These are phyloP conservation scores for Megaceryle alcyon DNA, from an alignment of 2,797 vertebrate species.

Conservation along the genomic window DNA sequence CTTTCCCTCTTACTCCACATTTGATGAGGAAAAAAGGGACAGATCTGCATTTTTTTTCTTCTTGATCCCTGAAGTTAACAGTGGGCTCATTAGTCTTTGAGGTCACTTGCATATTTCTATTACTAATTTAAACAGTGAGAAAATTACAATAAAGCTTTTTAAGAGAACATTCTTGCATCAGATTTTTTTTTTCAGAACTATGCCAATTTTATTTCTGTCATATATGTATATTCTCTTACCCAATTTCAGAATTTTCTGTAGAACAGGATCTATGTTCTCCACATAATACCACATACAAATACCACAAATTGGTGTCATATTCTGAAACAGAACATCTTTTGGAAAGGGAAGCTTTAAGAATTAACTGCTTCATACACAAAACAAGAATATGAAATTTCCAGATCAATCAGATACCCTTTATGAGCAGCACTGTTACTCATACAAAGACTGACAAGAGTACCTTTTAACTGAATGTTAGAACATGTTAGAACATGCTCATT, in stretches of 20 bases:
- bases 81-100: neutral
- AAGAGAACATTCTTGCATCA: neutral
- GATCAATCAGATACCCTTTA: neutral
- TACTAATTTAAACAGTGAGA: neutral
- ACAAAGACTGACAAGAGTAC: neutral
- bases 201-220: neutral
- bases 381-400: neutral
- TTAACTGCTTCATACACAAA: neutral
- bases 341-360: neutral
- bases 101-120: neutral
- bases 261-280: neutral
- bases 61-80: neutral
- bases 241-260: neutral
- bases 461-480: neutral
- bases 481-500: neutral
- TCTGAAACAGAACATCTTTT: neutral
- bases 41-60: neutral
- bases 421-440: neutral
- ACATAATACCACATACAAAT: neutral
- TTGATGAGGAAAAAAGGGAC: neutral
- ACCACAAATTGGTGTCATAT: neutral
- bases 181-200: neutral
- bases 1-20: neutral
- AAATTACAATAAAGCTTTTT: neutral
- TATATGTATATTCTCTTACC: neutral